Conservation (phyloP, 92 coral and sea anemone species). For the Epizoanthus scotinus region DNA sequence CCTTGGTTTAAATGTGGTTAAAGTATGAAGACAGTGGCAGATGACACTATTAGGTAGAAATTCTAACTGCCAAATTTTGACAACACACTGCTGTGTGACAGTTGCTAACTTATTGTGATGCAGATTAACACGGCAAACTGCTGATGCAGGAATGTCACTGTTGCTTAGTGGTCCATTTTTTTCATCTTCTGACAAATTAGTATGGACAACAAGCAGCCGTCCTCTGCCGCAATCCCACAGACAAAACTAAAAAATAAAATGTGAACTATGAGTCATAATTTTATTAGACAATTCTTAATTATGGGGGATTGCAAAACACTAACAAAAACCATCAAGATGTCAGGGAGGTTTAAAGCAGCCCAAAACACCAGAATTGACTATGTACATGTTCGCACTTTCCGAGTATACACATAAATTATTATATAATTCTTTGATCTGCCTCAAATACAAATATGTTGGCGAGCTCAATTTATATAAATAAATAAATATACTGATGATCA, state of each 20-base stretch:
- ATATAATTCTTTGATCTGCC: too few relatives aligned
- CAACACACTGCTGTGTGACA: constrained; percentile 79
- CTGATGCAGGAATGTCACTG: constrained; percentile 43
- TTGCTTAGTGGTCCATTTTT: constrained; percentile 32
- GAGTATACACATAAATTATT: too few relatives aligned
- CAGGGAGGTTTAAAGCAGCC: too few relatives aligned
- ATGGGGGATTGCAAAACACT: too few relatives aligned
- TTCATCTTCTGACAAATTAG: constrained; percentile 50
- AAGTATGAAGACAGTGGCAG: constrained; percentile 74
- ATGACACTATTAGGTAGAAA: constrained; percentile 54
- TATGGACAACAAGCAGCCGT: constrained; percentile 59
- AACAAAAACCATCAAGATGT: too few relatives aligned
- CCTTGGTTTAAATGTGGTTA: constrained; percentile 85
- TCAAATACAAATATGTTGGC: too few relatives aligned
- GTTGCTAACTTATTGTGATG: constrained; percentile 79
- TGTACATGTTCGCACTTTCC: too few relatives aligned
- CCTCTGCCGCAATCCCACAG: constrained; percentile 74
- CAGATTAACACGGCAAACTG: constrained; percentile 75
- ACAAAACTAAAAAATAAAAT: constrained; percentile 55
- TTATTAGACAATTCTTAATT: too few relatives aligned
- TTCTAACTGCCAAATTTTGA: constrained; percentile 80
- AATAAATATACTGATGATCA: too few relatives aligned
- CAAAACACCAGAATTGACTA: too few relatives aligned
- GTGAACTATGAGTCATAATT: too few relatives aligned
- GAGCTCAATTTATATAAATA: too few relatives aligned